Percentiles rank a stretch among this genome's conserved stretches.
Evolutionary conservation across 2,888 invertebrate genomes (phyloP).

Genomic region (Eristalis pertinax): DNA sequence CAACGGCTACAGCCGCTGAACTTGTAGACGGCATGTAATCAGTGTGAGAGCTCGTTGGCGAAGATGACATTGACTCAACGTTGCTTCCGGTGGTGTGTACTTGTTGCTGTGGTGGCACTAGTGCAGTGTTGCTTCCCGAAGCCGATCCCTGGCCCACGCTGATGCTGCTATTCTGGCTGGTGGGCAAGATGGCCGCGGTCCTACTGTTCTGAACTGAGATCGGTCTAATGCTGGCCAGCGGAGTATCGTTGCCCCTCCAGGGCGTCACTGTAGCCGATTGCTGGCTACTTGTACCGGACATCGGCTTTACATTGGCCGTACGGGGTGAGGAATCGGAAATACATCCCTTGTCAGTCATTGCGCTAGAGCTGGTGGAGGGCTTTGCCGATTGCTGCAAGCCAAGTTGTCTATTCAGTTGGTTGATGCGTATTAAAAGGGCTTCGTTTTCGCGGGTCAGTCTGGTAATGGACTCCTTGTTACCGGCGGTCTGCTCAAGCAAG

Average conservation of each 20-base stretch:
- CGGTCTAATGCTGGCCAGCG: slow-evolving; percentile 95
- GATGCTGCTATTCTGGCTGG: slow-evolving; percentile 83
- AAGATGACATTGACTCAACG: slow-evolving; percentile 84
- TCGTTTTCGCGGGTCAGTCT: slow-evolving; percentile 85
- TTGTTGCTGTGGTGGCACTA: slow-evolving; percentile 85
- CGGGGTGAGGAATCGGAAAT: slow-evolving; percentile 84
- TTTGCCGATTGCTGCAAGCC: slow-evolving; percentile 86
- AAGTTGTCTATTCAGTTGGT: slow-evolving; percentile 86
- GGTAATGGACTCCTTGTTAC: slow-evolving; percentile 83
- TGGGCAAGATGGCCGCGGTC: slow-evolving; percentile 90
- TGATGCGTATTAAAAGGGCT: slow-evolving; percentile 86
- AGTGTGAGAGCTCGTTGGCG: slow-evolving; percentile 89
- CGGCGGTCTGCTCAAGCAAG: slow-evolving; percentile 85
- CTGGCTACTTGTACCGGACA: slow-evolving; percentile 87
- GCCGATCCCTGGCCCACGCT: slow-evolving; percentile 79
- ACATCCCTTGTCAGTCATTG: slow-evolving; percentile 83
- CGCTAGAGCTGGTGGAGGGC: slow-evolving; percentile 86
- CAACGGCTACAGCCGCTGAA: slow-evolving; percentile 85
- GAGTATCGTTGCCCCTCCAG: slow-evolving; percentile 90
- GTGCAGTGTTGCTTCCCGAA: slow-evolving; percentile 81
- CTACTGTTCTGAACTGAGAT: slow-evolving; percentile 89
- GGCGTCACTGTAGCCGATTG: slow-evolving; percentile 84
- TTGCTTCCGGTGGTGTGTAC: slow-evolving; percentile 83
- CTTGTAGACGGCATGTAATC: slow-evolving; percentile 94
- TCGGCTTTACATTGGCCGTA: slow-evolving; percentile 96